Evolutionary conservation across 2,888 invertebrate genomes (phyloP), one percentile per base, ranked within the genome.

Genomic region (Capitulum mitella): DNA sequence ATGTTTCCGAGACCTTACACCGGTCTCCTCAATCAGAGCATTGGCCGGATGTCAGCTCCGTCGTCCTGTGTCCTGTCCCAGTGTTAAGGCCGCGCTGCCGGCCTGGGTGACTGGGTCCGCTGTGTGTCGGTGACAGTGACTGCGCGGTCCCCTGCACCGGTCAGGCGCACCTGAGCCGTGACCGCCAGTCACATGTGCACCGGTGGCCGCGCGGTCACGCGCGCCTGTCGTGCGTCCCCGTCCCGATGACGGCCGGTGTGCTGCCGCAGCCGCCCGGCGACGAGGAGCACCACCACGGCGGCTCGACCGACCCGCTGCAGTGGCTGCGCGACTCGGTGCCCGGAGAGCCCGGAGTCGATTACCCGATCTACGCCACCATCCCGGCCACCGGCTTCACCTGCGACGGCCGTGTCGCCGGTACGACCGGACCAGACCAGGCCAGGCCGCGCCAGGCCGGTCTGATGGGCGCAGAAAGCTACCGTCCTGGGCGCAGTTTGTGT

Each of bases 331-430:
- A 89, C 78, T 89, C 90, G 32, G 90, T 91, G 77, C 91, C 91
- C 12, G 82, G 82, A 3, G 89, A 90, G 82, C 91, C 91, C 0
- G 90, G 90, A n/a, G 86, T 86, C 74, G 91, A 91, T 85, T 91
- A 91, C 84, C 91, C 91, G 0, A 89, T 89, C 34, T 88, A 89
- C 48, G 87, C 87, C 77, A 85, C 78, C 40, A 88, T 91, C 82
- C 91, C 91, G 0, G 86, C 88, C 80, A 91, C 91, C 0, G 85
- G 87, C 34, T 91, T 91, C 83, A 87, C 89, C 0, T 91, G 91
- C 83, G 87, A 89, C 81, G 89, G 88, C 64, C 88, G 88, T 83
- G 86, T 86, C 80, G 88, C 89, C 85, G 90, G 91, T 90, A 84
- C 85, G 82, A 34, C 0, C 37, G 37, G 12, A 22, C 19, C 6